phyloP scores from a whole-genome alignment of 2,797 vertebrate species.

The Falco peregrinus region DNA sequence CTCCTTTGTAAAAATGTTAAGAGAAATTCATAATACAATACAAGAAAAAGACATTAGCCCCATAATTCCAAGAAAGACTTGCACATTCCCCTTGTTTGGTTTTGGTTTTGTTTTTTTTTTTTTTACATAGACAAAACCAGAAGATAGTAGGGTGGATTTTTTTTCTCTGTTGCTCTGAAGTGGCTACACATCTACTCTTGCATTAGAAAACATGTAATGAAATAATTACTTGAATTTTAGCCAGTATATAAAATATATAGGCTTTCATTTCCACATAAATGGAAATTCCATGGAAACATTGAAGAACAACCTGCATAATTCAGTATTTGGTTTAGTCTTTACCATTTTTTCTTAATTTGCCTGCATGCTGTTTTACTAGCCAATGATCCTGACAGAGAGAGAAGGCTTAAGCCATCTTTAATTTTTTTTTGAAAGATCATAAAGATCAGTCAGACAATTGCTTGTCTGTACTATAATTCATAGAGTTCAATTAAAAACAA shows the following conservation, averaged over 20 bases:
- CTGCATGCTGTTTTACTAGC: not conserved
- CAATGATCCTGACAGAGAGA: not conserved
- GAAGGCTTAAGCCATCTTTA: not conserved
- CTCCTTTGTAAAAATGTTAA: not conserved
- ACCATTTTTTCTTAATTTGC: not conserved
- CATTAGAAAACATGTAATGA: not conserved
- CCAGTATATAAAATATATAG: not conserved
- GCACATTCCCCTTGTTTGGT: not conserved
- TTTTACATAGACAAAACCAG: not conserved
- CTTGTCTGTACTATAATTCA: not conserved
- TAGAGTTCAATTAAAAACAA: not conserved
- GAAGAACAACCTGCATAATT: not conserved
- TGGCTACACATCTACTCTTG: not conserved
- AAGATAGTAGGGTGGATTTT: not conserved
- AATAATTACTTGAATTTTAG: not conserved
- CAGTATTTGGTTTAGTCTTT: not conserved
- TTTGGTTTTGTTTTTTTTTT: not conserved
- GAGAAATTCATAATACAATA: not conserved
- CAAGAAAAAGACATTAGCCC: not conserved
- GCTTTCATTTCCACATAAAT: not conserved
- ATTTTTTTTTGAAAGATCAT: not conserved
- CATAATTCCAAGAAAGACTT: not conserved
- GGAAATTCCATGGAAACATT: not conserved
- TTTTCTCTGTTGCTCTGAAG: not conserved
- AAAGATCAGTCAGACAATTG: not conserved